Evolutionary conservation across 1,140 invertebrate species (phyloP).

Genomic region (Calliphora vicina): DNA sequence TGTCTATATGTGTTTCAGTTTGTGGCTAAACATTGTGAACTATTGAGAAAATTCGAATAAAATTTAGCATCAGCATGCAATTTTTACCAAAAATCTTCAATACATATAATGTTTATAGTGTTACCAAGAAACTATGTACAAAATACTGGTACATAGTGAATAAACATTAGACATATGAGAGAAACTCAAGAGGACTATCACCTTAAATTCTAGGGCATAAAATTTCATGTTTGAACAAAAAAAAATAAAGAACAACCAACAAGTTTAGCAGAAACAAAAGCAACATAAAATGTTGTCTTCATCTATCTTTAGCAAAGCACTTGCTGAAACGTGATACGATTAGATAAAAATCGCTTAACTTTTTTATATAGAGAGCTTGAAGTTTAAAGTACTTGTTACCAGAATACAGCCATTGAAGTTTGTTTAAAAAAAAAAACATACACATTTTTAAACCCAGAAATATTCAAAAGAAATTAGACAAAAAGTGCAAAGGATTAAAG

Average conservation of each 20-base stretch:
- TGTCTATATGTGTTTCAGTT: not conserved
- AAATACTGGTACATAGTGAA: not conserved
- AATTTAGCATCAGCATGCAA: not conserved
- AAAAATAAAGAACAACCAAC: not conserved
- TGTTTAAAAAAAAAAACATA: too few species aligned
- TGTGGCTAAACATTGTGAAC: too few species aligned
- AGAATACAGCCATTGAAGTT: too few species aligned
- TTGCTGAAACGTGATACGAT: slow-evolving; percentile 28
- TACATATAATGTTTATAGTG: slow-evolving; percentile 16
- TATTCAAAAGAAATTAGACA: too few species aligned
- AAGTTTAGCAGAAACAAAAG: not conserved
- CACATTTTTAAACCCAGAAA: too few species aligned
- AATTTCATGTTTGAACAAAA: slow-evolving; percentile 3
- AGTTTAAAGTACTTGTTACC: too few species aligned
- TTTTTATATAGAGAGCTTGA: not conserved
- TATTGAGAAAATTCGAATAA: not conserved
- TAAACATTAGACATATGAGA: not conserved
- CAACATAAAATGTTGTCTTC: not conserved
- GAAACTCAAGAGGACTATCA: not conserved
- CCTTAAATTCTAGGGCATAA: not conserved
- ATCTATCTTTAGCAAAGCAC: slow-evolving; percentile 28
- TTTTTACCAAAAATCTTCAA: not conserved
- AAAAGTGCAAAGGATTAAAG: too few species aligned
- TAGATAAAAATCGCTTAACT: slow-evolving; percentile 21
- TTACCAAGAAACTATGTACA: not conserved